Evolutionary conservation across 2,797 vertebrate species (phyloP).

Genomic region (Margarornis squamiger): DNA sequence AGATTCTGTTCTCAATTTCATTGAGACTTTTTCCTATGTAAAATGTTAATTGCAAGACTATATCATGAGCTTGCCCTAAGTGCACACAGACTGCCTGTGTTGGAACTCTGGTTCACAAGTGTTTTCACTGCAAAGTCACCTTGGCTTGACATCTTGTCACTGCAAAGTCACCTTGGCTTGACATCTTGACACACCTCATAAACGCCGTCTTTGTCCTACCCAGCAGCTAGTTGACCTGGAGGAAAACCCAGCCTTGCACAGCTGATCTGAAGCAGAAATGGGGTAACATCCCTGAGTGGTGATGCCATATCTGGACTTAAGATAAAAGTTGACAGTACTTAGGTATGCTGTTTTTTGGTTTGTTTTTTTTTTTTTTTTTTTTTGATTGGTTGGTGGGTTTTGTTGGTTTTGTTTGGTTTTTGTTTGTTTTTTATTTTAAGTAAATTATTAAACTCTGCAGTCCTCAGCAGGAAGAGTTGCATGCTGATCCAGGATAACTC

Average conservation of each 20-base stretch:
- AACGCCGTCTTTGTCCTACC: rapidly evolving
- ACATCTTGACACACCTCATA: too few species aligned
- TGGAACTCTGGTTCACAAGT: background rate
- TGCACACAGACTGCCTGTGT: background rate
- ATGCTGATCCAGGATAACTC: background rate
- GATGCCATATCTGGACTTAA: too few species aligned
- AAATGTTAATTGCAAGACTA: background rate
- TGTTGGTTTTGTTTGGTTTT: too few species aligned
- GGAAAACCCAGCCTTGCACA: background rate
- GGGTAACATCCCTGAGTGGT: background rate
- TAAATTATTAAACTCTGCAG: rapidly evolving
- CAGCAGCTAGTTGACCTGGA: background rate
- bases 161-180: too few species aligned
- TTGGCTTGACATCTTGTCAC: background rate
- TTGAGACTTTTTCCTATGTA: background rate
- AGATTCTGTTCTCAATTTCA: background rate
- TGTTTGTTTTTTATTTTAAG: background rate
- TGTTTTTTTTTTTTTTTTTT: background rate
- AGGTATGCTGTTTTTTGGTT: background rate
- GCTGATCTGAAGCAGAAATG: background rate
- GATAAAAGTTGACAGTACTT: too few species aligned
- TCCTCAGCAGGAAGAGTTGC: background rate
- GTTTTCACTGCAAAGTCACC: background rate
- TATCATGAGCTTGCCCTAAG: background rate
- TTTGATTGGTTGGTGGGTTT: too few species aligned